Conservation (phyloP, 2,113 vertebrate genomes). For the Euleptes europaea region DNA sequence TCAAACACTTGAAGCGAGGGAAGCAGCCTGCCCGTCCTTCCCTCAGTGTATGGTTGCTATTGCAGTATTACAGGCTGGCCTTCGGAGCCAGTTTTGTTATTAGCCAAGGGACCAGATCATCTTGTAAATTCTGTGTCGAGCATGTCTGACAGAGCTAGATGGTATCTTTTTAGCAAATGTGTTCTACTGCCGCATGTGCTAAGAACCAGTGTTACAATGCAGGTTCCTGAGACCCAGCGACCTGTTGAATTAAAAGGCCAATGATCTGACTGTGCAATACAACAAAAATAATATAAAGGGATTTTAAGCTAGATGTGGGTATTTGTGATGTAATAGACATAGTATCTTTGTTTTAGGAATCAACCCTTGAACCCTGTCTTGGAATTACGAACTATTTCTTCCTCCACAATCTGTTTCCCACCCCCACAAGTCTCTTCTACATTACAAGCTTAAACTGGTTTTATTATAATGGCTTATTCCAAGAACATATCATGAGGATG, state of each 20-base stretch:
- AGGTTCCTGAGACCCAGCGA: not conserved
- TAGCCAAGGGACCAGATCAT: not conserved
- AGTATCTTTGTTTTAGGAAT: constrained; percentile 11
- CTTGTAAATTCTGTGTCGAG: not conserved
- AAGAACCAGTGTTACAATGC: constrained; percentile 15
- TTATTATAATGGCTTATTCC: not conserved
- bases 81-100: constrained; percentile 19
- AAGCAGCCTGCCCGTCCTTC: constrained; percentile 4
- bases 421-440: not conserved
- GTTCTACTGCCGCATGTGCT: not conserved
- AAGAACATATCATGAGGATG: not conserved
- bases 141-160: not conserved
- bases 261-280: constrained; percentile 39
- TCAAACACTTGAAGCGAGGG: not conserved
- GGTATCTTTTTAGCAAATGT: not conserved
- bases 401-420: not conserved
- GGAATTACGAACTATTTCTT: not conserved
- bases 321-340: constrained; percentile 11
- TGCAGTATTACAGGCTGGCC: constrained; percentile 22
- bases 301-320: constrained; percentile 36
- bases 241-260: constrained; percentile 1
- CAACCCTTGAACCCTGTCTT: not conserved
- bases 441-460: not conserved
- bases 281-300: constrained; percentile 38
- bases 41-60: not conserved